Conservation (phyloP, 92 coral and sea anemone genomes). For the Nematostella vectensis region DNA sequence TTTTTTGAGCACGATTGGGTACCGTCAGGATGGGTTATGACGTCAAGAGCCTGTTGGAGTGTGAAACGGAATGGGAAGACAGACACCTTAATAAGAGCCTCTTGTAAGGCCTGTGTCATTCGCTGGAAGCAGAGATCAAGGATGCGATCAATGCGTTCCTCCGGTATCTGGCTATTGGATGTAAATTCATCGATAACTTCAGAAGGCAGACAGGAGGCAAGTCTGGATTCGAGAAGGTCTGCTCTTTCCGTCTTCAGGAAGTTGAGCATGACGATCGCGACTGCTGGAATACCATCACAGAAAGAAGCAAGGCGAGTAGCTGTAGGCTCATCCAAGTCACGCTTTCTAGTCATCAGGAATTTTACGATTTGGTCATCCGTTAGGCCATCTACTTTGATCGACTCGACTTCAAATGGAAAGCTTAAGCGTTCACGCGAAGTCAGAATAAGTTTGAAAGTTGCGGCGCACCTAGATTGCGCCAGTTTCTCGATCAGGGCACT, state of each 20-base stretch:
- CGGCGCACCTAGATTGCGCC: too few relatives aligned
- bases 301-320: conserved; percentile 6
- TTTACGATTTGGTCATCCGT: background rate
- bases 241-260: background rate
- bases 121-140: conserved; percentile 18
- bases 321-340: background rate
- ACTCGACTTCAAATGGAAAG: background rate
- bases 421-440: conserved; percentile 20
- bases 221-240: background rate
- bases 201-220: conserved; percentile 10
- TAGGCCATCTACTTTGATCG: conserved; percentile 4
- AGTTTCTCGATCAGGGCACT: too few relatives aligned
- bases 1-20: too few relatives aligned
- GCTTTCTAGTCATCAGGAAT: background rate
- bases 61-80: conserved; percentile 38
- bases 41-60: too few relatives aligned
- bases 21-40: too few relatives aligned
- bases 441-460: background rate
- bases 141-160: conserved; percentile 21
- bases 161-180: conserved; percentile 10
- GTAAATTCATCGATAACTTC: conserved; percentile 12
- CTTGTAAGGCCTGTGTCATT: conserved; percentile 11
- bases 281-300: conserved; percentile 39
- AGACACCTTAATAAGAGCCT: conserved; percentile 24
- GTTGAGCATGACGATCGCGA: conserved; percentile 9